Evolutionary conservation across 2,888 invertebrate species (phyloP), one percentile per base, ranked within the genome.

Genomic region (Dicycla oo): DNA sequence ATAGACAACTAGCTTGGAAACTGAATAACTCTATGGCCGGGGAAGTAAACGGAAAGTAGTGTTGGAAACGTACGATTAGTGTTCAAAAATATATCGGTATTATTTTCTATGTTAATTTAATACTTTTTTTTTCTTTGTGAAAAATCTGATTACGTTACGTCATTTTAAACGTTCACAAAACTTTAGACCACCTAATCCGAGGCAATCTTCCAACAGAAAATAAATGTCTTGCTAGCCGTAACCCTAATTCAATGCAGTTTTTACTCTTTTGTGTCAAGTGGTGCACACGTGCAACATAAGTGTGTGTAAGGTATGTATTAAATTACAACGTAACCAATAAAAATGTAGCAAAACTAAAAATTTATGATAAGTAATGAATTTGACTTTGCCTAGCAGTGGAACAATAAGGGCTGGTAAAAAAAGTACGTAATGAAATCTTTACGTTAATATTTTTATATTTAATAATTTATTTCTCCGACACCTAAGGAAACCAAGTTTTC

Each of bases 41-140:
- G 69, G 69, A 69, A 69, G 4, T 69, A 34, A 43, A 23, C 7
- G 23, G 0, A 23, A 53, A 53, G 7, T 69, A 69, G 69, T 53
- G 53, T 3, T 69, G 69, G n/a, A 68, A 26, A 23, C 23, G 20
- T 26, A 34, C 20, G 20, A 43, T 67, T 20, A 4, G 20, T 34
- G 11, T 15, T 11, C 10, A 43, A 43, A n/a, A 58, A 18, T 43
- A 58, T 30, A 60, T 65, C 65, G 43, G 30, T 40, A 40, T 38
- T 26, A 26, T 26, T 26, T 47, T 62, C 3, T 3, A 30, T 2
- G 6, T 4, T 18, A 34, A 10, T 49, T 0, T 3, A n/a, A 3
- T 38, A 23, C 8, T 23, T 38, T 18, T 10, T 38, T 11, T 51
- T n/a, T 47, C 7, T 11, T 53, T 34, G 10, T n/a, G 4, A 30